Conservation (phyloP, 37 sponge, comb jelly and placozoan genomes). For the Agelas oroides region DNA sequence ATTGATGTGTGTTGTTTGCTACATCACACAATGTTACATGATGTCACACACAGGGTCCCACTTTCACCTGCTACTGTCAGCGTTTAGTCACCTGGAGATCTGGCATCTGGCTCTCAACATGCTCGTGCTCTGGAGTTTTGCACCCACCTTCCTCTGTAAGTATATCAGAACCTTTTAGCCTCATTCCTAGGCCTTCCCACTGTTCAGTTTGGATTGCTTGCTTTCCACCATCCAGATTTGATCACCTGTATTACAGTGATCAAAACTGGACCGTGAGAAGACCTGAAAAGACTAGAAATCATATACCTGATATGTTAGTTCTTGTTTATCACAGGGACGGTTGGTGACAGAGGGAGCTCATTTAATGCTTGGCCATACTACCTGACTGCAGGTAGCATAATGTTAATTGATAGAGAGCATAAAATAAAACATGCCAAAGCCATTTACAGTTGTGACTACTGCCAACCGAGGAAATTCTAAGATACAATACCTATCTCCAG, state of each 20-base stretch:
- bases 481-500: too few relatives aligned
- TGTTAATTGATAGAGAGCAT: background rate
- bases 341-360: slow-evolving; percentile 15
- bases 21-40: too few relatives aligned
- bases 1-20: too few relatives aligned
- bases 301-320: too few relatives aligned
- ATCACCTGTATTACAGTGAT: too few relatives aligned
- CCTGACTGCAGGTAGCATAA: slow-evolving; percentile 12
- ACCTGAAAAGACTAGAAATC: too few relatives aligned
- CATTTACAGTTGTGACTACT: too few relatives aligned
- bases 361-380: slow-evolving; percentile 2
- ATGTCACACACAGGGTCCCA: slow-evolving; percentile 14
- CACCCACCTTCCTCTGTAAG: slow-evolving; percentile 35
- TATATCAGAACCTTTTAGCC: background rate
- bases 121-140: slow-evolving; percentile 76
- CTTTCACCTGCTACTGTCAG: slow-evolving; percentile 46
- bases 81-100: slow-evolving; percentile 71
- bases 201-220: background rate
- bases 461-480: too few relatives aligned
- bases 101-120: slow-evolving; percentile 78
- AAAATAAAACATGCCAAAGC: background rate
- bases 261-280: too few relatives aligned
- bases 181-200: background rate
- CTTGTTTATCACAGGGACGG: background rate
- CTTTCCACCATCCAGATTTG: background rate